Base-by-base conservation (phyloP, 2,797 vertebrate species). In the Caiman crocodilus region DNA sequence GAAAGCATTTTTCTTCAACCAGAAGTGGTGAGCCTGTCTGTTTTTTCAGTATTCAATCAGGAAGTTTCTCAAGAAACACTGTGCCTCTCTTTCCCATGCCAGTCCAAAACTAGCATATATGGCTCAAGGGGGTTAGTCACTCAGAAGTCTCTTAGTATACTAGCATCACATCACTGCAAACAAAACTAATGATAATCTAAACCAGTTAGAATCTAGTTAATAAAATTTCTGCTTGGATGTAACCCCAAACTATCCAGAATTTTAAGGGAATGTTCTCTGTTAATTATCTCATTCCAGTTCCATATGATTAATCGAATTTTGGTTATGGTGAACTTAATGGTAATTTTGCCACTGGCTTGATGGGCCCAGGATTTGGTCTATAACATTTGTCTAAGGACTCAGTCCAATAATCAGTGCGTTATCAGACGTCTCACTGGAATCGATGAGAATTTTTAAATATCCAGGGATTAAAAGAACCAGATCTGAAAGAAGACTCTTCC, bases 401-500 rank as follows among this genome's bases (percentile, higher is more conserved):
- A 58, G 26, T 93, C 81, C 89, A 93, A 83, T 64, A 88, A 94
- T 79, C 81, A 50, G 71, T 90, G 89, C 82, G 88, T 42, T 84
- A 90, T 56, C 73, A 35, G 77, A 91, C 93, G 83, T 91, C 90
- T 75, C 69, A 17, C 55, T 69, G 26, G 61, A 93, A 79, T 77
- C 88, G 90, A 59, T 85, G 90, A 59, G 73, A 94, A 76, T 87
- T 85, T 94, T 71, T 50, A 73, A 83, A 90, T 84, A 94, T 4
- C 2, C 80, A 81, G 30, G 42, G 17, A 78, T 91, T 93, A 90
- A 94, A 89, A 94, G 78, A 94, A 93, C 80, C 92, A 95, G 90
- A 90, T 83, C 90, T 79, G 90, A 76, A 84, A 96, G 42, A 87
- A 26, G 35, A 85, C 85, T 92, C 86, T 91, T 92, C 91, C 80